Evolutionary conservation across 2,888 invertebrate genomes (phyloP).

Genomic region (Drosophila greeni): DNA sequence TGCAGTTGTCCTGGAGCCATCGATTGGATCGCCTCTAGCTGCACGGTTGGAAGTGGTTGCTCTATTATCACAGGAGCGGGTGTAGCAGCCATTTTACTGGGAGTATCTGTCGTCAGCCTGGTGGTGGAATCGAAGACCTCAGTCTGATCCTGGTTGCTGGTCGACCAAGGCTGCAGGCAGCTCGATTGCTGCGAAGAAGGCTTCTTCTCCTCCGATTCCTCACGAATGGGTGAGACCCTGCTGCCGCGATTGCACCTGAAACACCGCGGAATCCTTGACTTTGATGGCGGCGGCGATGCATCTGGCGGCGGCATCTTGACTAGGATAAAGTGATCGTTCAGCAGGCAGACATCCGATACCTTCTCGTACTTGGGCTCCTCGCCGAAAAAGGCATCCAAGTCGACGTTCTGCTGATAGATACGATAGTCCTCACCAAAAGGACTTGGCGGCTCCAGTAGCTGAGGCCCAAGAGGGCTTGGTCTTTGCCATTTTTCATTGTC

Average conservation of each 20-base stretch:
- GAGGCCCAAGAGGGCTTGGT: slow-evolving; percentile 6
- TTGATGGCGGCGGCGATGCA: slow-evolving; percentile 2
- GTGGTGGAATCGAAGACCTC: slow-evolving; percentile 16
- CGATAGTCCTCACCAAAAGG: slow-evolving; percentile 52
- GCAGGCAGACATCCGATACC: slow-evolving; percentile 73
- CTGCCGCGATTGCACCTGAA: slow-evolving; percentile 61
- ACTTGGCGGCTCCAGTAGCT: slow-evolving; percentile 26
- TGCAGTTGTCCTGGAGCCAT: slow-evolving; percentile 3
- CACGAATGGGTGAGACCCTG: slow-evolving; percentile 60
- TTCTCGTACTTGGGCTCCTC: slow-evolving; percentile 56
- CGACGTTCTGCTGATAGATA: slow-evolving; percentile 67
- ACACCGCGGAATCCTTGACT: slow-evolving; percentile 52
- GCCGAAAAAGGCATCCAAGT: slow-evolving; percentile 66
- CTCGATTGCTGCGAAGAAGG: neutral
- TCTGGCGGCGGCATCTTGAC: slow-evolving; percentile 69
- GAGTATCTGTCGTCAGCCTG: neutral
- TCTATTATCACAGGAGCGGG: slow-evolving; percentile 37
- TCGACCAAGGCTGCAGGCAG: slow-evolving; percentile 33
- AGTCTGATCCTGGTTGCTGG: slow-evolving; percentile 14
- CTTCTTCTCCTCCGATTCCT: slow-evolving; percentile 47
- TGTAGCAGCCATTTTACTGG: neutral
- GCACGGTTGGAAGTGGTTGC: slow-evolving; percentile 48
- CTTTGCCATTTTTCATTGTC: slow-evolving; percentile 4
- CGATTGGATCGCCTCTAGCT: slow-evolving; percentile 46
- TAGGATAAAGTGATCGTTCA: slow-evolving; percentile 76